Percentiles rank a stretch among this genome's conserved stretches.
phyloP scores from a whole-genome alignment of 2,888 invertebrate genomes.

The Eupithecia insigniata region DNA sequence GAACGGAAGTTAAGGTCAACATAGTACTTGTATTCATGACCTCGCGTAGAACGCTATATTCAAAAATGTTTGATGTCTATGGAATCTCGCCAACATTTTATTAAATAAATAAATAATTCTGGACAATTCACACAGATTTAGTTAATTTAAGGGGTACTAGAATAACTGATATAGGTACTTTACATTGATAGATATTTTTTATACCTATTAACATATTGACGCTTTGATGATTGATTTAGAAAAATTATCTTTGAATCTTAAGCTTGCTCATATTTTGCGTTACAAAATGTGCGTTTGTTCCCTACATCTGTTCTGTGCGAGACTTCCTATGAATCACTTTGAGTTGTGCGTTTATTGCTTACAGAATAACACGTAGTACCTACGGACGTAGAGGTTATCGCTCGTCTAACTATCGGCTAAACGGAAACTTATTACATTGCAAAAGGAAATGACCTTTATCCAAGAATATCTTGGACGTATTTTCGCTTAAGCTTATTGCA shows the following conservation, averaged over 20 bases:
- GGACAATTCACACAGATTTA: too few relatives aligned
- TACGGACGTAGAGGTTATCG: slow-evolving; percentile 74
- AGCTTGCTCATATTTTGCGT: slow-evolving; percentile 3
- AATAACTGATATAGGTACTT: too few relatives aligned
- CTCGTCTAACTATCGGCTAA: slow-evolving; percentile 59
- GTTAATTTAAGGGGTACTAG: too few relatives aligned
- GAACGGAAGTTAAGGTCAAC: slow-evolving; percentile 15
- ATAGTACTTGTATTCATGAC: background rate
- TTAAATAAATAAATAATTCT: too few relatives aligned
- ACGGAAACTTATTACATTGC: slow-evolving; percentile 56
- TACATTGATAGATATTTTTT: too few relatives aligned
- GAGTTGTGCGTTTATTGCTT: slow-evolving; percentile 57
- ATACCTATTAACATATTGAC: too few relatives aligned
- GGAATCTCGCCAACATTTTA: background rate
- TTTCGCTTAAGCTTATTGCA: slow-evolving; percentile 5
- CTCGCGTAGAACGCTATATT: background rate
- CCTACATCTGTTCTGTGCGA: slow-evolving; percentile 35
- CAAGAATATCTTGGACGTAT: slow-evolving; percentile 22
- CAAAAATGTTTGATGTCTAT: background rate
- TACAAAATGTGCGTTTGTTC: slow-evolving; percentile 38
- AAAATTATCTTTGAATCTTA: background rate
- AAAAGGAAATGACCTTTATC: slow-evolving; percentile 46
- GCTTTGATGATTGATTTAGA: background rate
- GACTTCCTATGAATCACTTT: slow-evolving; percentile 67
- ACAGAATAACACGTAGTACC: slow-evolving; percentile 38